Conservation (phyloP, 1,140 invertebrate genomes). For the Euschistus heros region DNA sequence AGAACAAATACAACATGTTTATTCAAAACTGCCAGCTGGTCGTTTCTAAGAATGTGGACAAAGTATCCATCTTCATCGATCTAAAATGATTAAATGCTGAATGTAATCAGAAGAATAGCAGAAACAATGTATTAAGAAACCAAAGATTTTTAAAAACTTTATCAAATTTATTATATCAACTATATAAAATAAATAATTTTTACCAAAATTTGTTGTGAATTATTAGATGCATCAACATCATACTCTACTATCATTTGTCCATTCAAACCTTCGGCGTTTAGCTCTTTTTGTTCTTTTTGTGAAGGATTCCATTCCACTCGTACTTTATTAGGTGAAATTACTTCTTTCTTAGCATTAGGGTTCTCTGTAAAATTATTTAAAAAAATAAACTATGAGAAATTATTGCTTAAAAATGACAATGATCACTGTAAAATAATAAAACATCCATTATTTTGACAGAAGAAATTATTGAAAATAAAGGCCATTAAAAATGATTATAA, state of each 20-base stretch:
- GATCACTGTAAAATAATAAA: too few species aligned
- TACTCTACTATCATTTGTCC: slow-evolving; percentile 54
- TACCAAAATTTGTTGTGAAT: slow-evolving; percentile 46
- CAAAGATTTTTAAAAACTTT: too few species aligned
- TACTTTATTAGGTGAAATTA: slow-evolving; percentile 15
- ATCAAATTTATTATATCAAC: too few species aligned
- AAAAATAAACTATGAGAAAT: too few species aligned
- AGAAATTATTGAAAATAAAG: too few species aligned
- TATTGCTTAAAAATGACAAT: too few species aligned
- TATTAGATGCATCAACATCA: slow-evolving; percentile 43
- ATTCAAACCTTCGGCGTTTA: slow-evolving; percentile 39
- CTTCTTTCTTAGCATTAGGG: slow-evolving; percentile 17
- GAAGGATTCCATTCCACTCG: slow-evolving; percentile 28
- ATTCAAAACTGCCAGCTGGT: slow-evolving; percentile 43
- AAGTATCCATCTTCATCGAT: slow-evolving; percentile 54
- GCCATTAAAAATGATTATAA: too few species aligned
- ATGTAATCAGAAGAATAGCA: too few species aligned
- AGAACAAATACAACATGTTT: slow-evolving; percentile 62
- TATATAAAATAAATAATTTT: too few species aligned
- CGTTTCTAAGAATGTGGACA: slow-evolving; percentile 61
- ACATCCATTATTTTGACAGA: too few species aligned
- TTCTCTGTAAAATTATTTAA: slow-evolving; percentile 34
- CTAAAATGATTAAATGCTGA: too few species aligned
- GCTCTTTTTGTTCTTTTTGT: slow-evolving; percentile 36
- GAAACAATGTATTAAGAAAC: too few species aligned